Evolutionary conservation across 2,888 invertebrate species (phyloP).

Genomic region (Linnaemya tessellans): DNA sequence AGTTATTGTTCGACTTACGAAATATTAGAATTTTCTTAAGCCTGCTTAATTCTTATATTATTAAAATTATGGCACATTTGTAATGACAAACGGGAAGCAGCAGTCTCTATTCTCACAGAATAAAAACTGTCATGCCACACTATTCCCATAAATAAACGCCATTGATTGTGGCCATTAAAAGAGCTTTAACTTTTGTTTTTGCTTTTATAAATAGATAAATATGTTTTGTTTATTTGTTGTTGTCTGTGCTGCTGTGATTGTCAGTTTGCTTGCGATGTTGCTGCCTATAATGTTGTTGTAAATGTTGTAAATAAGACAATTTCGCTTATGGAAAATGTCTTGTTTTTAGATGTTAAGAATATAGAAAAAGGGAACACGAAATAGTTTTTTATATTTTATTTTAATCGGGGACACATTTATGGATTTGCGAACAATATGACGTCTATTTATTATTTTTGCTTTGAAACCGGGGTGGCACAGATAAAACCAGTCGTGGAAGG

Average conservation of each 20-base stretch:
- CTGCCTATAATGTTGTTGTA: slow-evolving; percentile 9
- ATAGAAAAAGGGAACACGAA: not conserved
- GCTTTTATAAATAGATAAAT: not conserved
- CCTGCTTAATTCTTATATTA: not conserved
- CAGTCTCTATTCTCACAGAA: slow-evolving; percentile 35
- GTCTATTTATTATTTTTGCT: slow-evolving; percentile 28
- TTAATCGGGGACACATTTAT: slow-evolving; percentile 38
- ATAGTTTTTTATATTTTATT: slow-evolving; percentile 29
- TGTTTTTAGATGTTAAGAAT: slow-evolving; percentile 48
- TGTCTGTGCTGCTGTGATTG: slow-evolving; percentile 13
- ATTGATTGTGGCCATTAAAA: slow-evolving; percentile 50
- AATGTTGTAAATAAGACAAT: slow-evolving; percentile 35
- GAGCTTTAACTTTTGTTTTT: slow-evolving; percentile 14
- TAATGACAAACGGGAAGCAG: slow-evolving; percentile 60
- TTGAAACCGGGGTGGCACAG: slow-evolving; percentile 25
- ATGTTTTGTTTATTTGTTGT: slow-evolving; percentile 6
- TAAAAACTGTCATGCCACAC: slow-evolving; percentile 28
- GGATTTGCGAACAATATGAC: slow-evolving; percentile 51
- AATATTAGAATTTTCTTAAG: not conserved
- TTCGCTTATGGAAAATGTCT: slow-evolving; percentile 42
- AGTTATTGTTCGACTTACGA: too few relatives aligned
- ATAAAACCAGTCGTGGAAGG: not conserved
- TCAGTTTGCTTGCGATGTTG: slow-evolving; percentile 1
- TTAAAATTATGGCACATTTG: slow-evolving; percentile 49
- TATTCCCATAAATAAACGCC: slow-evolving; percentile 45